These are phyloP conservation scores for Oscheius sp. DNA, from an alignment of 2,888 invertebrate species.

Conservation along the genomic window DNA sequence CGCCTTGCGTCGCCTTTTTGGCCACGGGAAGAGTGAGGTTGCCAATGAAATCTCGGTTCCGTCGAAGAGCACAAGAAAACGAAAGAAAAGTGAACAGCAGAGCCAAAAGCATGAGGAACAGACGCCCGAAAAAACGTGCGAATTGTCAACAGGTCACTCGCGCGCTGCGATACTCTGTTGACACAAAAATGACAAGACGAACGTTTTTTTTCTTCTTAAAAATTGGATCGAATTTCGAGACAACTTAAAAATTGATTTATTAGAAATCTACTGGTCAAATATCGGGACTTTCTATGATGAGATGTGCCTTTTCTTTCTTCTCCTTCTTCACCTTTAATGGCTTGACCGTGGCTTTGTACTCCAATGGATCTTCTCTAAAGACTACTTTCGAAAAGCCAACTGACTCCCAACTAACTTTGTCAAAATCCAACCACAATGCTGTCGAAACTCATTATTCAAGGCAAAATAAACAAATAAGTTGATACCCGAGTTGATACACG, in stretches of 20 bases:
- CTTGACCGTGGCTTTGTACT: too few species aligned
- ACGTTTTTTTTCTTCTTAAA: too few species aligned
- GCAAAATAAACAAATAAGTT: constrained; percentile 56
- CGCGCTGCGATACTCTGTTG: neutral
- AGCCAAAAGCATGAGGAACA: constrained; percentile 8
- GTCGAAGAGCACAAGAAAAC: neutral
- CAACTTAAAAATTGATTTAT: neutral
- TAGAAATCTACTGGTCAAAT: neutral
- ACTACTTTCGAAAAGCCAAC: neutral
- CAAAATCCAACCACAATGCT: constrained; percentile 31
- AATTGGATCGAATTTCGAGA: too few species aligned
- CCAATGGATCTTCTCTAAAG: constrained; percentile 7
- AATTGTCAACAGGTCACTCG: constrained; percentile 28
- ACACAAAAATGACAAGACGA: constrained; percentile 3
- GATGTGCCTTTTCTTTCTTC: neutral
- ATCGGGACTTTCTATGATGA: neutral
- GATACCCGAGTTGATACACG: constrained; percentile 55
- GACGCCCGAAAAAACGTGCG: constrained; percentile 14
- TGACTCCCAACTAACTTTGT: constrained; percentile 23
- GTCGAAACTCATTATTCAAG: constrained; percentile 51
- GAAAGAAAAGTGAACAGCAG: neutral
- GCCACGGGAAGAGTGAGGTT: neutral
- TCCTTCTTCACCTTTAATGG: neutral
- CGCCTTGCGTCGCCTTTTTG: constrained; percentile 29
- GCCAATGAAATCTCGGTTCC: constrained; percentile 1